phyloP scores from a whole-genome alignment of 2,797 vertebrate genomes.

The Microctenopoma steveboyesi region DNA sequence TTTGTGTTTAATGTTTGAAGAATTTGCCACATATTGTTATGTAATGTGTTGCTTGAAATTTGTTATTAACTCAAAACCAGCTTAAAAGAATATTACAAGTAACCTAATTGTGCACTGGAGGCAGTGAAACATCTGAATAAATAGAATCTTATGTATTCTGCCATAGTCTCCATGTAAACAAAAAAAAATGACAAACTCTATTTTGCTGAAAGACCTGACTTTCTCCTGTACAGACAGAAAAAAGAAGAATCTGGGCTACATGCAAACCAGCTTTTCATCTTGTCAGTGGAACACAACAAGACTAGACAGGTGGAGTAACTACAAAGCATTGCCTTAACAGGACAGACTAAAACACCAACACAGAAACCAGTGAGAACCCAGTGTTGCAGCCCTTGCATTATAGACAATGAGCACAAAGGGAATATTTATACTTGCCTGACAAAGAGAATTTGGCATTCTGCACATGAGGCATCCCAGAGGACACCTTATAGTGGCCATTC shows the following conservation, averaged over 20 bases:
- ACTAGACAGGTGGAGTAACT: slow-evolving; percentile 48
- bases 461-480: slow-evolving; percentile 69
- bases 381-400: slow-evolving; percentile 55
- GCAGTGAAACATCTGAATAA: neutral
- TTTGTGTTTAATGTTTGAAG: too few species aligned
- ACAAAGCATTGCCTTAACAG: slow-evolving; percentile 17
- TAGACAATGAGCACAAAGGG: slow-evolving; percentile 74
- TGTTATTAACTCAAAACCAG: too few species aligned
- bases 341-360: slow-evolving; percentile 39
- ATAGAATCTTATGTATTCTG: slow-evolving; percentile 3
- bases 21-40: too few species aligned
- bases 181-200: slow-evolving; percentile 31
- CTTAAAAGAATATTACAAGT: too few species aligned
- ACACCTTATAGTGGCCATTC: slow-evolving; percentile 54
- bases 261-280: slow-evolving; percentile 57
- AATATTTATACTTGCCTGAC: slow-evolving; percentile 76
- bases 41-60: too few species aligned
- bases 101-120: too few species aligned
- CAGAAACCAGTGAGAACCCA: slow-evolving; percentile 25
- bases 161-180: slow-evolving; percentile 3
- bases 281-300: slow-evolving; percentile 38
- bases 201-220: slow-evolving; percentile 24
- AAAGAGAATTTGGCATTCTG: slow-evolving; percentile 63
- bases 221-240: slow-evolving; percentile 11
- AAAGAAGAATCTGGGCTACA: slow-evolving; percentile 30